These are phyloP conservation scores for Pterostichus madidus DNA, from an alignment of 2,888 invertebrate species.

Conservation along the genomic window DNA sequence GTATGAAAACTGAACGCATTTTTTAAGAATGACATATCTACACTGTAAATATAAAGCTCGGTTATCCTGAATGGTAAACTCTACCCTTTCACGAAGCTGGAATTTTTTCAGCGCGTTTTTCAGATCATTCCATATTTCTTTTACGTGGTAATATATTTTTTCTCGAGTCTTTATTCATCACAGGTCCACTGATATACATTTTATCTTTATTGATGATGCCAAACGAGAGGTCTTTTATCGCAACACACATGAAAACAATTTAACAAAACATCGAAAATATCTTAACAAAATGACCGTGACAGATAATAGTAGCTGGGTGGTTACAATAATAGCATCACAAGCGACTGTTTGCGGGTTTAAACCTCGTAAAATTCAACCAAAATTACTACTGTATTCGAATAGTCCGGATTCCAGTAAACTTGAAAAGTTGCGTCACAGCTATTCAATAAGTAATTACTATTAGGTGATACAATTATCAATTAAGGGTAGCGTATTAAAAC, in stretches of 20 bases:
- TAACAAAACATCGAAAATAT: background rate
- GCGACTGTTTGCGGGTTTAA: too few species aligned
- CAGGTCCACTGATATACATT: background rate
- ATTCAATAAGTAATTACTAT: too few species aligned
- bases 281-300: too few species aligned
- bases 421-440: too few species aligned
- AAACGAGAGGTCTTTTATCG: background rate
- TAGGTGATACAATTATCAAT: too few species aligned
- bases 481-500: too few species aligned
- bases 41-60: conserved; percentile 15
- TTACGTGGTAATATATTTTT: conserved; percentile 23
- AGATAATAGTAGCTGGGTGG: too few species aligned
- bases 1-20: background rate
- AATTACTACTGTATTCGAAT: too few species aligned
- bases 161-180: conserved; percentile 13
- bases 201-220: conserved; percentile 25
- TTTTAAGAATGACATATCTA: conserved; percentile 13
- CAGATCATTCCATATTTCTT: conserved; percentile 33
- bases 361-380: too few species aligned
- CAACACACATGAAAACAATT: background rate
- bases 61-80: conserved; percentile 4
- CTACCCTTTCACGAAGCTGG: conserved; percentile 18
- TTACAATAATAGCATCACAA: too few species aligned
- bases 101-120: conserved; percentile 15
- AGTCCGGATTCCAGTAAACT: too few species aligned